Percentiles rank a stretch among this genome's conserved stretches.
phyloP scores from a whole-genome alignment of 2,113 vertebrate genomes.

The Xerus inauris region DNA sequence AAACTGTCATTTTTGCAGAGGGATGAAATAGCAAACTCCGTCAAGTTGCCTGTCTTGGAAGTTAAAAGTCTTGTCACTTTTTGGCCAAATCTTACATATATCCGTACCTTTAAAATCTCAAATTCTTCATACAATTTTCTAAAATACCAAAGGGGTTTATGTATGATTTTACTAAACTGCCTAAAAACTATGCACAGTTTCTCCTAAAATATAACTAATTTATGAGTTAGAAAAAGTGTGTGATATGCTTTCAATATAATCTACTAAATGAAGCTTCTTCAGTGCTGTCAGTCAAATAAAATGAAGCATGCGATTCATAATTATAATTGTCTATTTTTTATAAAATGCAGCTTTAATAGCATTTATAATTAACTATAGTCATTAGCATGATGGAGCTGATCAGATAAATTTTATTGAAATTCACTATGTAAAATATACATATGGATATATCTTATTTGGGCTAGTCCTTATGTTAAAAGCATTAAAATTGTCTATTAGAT shows the following conservation, averaged over 20 bases:
- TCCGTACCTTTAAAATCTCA: background rate
- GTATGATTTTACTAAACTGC: background rate
- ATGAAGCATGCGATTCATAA: constrained; percentile 55
- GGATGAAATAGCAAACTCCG: background rate
- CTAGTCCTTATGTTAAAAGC: background rate
- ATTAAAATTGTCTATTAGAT: background rate
- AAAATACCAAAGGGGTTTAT: background rate
- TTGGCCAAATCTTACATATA: background rate
- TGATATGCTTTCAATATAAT: constrained; percentile 54
- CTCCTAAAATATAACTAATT: background rate
- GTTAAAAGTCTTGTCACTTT: background rate
- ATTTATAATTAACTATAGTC: constrained; percentile 72
- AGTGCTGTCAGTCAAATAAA: constrained; percentile 60
- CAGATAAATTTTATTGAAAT: constrained; percentile 66
- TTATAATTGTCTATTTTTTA: constrained; percentile 74
- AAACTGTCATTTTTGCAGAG: background rate
- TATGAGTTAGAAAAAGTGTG: background rate
- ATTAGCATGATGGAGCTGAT: constrained; percentile 70
- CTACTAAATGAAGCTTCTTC: constrained; percentile 65
- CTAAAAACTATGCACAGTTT: background rate
- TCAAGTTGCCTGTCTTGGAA: background rate
- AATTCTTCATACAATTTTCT: background rate
- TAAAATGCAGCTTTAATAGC: constrained; percentile 68
- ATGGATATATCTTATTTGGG: background rate
- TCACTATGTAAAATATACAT: constrained; percentile 30